Evolutionary conservation across 2,797 vertebrate species (phyloP).

Genomic region (Ambastaia sidthimunki): DNA sequence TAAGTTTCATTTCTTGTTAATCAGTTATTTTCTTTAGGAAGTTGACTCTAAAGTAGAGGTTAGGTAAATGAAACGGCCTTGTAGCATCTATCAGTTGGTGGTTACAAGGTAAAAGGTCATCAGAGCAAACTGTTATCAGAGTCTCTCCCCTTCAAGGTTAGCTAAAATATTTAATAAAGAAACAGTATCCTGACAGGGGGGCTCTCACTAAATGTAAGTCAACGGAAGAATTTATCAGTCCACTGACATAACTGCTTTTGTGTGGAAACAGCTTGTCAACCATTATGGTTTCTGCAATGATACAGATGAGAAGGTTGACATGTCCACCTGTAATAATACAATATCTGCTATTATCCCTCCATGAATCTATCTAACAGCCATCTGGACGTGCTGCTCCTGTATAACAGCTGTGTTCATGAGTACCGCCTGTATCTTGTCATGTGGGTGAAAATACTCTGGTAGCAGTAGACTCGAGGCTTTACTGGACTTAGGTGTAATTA

Average conservation of each 20-base stretch:
- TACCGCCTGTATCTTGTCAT: neutral
- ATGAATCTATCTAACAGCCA: neutral
- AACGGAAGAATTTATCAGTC: neutral
- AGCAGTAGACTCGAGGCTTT: neutral
- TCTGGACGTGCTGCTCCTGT: neutral
- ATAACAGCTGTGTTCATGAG: neutral
- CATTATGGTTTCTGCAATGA: neutral
- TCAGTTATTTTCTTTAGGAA: neutral
- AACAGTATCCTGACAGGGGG: too few relatives aligned
- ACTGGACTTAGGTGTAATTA: neutral
- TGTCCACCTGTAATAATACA: neutral
- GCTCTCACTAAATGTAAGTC: neutral
- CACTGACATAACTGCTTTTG: neutral
- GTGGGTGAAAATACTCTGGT: neutral
- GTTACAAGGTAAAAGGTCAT: too few relatives aligned
- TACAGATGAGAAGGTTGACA: neutral
- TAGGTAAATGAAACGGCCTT: too few relatives aligned
- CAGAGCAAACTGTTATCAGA: neutral
- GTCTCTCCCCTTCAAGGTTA: neutral
- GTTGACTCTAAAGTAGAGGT: slow-evolving; percentile 7
- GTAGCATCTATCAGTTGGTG: too few relatives aligned
- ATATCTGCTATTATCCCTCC: neutral
- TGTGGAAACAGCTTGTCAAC: neutral
- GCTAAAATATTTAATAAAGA: too few relatives aligned
- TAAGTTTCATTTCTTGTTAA: slow-evolving; percentile 75